Evolutionary conservation across 2,797 vertebrate genomes (phyloP).

Genomic region (Peromyscus aztecus): DNA sequence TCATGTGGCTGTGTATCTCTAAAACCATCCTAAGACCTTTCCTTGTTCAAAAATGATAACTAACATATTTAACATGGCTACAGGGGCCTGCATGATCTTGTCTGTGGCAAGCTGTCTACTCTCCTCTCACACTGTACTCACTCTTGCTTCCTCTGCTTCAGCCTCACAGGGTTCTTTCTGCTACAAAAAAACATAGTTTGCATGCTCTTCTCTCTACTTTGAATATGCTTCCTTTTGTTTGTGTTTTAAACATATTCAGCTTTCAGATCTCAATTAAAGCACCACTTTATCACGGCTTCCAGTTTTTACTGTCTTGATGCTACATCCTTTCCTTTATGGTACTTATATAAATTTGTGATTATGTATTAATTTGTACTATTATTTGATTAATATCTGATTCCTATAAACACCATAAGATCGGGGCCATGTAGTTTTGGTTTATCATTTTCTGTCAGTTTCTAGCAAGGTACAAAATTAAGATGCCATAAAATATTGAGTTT

Average conservation of each 20-base stretch:
- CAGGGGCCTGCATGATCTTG: not conserved
- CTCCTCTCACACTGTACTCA: not conserved
- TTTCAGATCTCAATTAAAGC: slow-evolving; percentile 45
- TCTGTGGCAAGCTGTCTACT: not conserved
- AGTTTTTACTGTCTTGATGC: slow-evolving; percentile 21
- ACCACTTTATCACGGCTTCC: not conserved
- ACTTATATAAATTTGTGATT: not conserved
- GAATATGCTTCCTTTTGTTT: not conserved
- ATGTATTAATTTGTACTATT: slow-evolving; percentile 31
- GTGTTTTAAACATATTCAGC: not conserved
- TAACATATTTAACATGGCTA: not conserved
- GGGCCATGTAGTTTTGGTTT: not conserved
- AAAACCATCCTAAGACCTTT: slow-evolving; percentile 13
- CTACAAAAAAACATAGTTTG: not conserved
- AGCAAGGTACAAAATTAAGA: slow-evolving; percentile 29
- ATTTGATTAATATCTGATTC: slow-evolving; percentile 22
- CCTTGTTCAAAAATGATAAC: not conserved
- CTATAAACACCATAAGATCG: not conserved
- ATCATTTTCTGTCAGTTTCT: not conserved
- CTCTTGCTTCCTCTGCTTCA: not conserved
- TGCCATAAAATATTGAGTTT: slow-evolving; percentile 48
- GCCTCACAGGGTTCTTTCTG: not conserved
- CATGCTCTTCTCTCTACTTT: not conserved
- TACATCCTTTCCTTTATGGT: slow-evolving; percentile 11
- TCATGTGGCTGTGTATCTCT: not conserved